Conservation (phyloP, 1,140 invertebrate species). For the Cotesia glomerata region DNA sequence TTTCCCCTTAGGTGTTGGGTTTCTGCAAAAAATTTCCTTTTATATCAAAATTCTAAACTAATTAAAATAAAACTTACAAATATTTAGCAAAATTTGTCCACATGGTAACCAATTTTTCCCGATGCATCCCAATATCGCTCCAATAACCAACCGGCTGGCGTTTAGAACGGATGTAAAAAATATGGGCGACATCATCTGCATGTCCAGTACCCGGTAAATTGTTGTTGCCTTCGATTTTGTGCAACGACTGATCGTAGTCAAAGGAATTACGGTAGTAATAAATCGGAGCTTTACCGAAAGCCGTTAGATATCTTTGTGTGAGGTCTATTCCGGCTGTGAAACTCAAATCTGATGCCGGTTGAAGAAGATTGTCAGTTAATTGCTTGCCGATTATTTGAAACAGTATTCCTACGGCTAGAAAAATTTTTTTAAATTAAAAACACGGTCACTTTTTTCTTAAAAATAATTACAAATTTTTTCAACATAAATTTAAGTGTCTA, state of each 20-base stretch:
- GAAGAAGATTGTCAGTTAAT: background rate
- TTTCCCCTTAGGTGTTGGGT: no score
- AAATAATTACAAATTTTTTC: no score
- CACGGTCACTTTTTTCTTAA: no score
- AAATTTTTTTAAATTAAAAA: no score
- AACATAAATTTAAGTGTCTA: no score
- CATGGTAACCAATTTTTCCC: background rate
- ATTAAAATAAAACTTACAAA: slow-evolving; percentile 20
- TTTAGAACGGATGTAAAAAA: background rate
- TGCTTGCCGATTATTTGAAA: background rate
- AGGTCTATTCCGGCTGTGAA: slow-evolving; percentile 1
- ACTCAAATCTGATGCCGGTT: background rate
- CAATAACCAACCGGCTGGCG: background rate
- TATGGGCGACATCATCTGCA: slow-evolving; percentile 16
- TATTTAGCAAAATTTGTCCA: slow-evolving; percentile 39
- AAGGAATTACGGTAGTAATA: slow-evolving; percentile 18
- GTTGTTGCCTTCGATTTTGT: background rate
- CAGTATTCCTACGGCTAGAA: background rate
- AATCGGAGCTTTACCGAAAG: background rate
- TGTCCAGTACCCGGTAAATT: background rate
- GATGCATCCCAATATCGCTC: background rate
- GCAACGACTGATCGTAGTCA: background rate
- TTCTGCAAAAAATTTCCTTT: no score
- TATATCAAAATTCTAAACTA: background rate
- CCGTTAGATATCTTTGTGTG: slow-evolving; percentile 15